A percentile compares a stretch with the other conserved stretches of the same genome.
These are phyloP conservation scores for Halesus radiatus DNA, from an alignment of 1,140 invertebrate species.

Conservation along the genomic window DNA sequence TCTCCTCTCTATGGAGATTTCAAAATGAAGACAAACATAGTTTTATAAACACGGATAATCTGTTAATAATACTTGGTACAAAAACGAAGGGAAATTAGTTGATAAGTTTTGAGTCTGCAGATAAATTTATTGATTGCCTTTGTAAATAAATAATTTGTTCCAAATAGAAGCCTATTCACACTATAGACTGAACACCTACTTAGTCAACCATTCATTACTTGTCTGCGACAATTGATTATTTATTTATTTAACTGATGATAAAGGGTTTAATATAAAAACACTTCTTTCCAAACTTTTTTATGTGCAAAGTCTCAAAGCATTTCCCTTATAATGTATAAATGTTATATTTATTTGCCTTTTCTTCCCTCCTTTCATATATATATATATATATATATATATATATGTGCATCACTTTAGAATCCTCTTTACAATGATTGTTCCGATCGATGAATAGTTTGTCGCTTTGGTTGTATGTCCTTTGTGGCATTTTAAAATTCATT, in stretches of 20 bases:
- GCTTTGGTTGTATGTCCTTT: too few relatives aligned
- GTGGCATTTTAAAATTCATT: too few relatives aligned
- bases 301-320: conserved; percentile 37
- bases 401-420: too few relatives aligned
- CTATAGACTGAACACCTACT: conserved; percentile 17
- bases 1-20: too few relatives aligned
- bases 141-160: background rate
- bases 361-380: background rate
- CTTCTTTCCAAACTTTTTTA: conserved; percentile 12
- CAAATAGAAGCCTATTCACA: background rate
- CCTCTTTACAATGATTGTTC: too few relatives aligned
- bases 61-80: background rate
- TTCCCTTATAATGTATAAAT: conserved; percentile 25
- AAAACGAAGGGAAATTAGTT: conserved; percentile 4
- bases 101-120: background rate
- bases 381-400: background rate
- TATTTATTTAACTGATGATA: conserved; percentile 41
- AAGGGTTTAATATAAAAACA: conserved; percentile 23
- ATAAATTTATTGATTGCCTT: background rate
- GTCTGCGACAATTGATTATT: conserved; percentile 34
- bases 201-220: conserved; percentile 21
- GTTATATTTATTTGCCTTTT: conserved; percentile 39
- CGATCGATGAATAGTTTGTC: too few relatives aligned
- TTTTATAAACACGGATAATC: background rate
- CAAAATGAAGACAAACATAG: too few relatives aligned